Base-by-base conservation (phyloP, 35 echinoderm and acorn worm species). In the Apostichopus californicus region DNA sequence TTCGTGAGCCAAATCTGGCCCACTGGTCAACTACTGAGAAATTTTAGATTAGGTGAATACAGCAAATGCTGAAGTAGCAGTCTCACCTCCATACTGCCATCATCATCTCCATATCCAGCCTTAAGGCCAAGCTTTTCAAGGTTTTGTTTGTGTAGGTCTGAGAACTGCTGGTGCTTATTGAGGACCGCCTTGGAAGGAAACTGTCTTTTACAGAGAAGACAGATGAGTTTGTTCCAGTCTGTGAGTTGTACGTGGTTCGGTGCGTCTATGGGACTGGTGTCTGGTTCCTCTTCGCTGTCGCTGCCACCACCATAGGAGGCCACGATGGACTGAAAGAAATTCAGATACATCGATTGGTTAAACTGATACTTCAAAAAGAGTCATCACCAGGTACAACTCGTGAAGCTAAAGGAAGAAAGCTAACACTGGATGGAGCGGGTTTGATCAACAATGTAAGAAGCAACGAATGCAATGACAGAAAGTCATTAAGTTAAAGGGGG, bases 121-220 rank as follows among this genome's bases (percentile, higher is more conserved):
- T 90, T 95, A 24, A 84, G 80, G 56, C 86, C 93, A 64, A 94
- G 65, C 0, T 75, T 79, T 17, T 96, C 95, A 12, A 96, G 88
- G 79, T 96, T 99, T 71, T 99, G 95, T 78, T 99, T 99, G 70
- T 96, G 95, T 52, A 96, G 83, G 79, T 96, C 97, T 5, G 95
- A 96, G 71, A 99, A 94, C 90, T 99, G 95, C 54, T 99, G 97
- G 61, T 99, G 97, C 83, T 99, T 99, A 1, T 96, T 90, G 1
- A 99, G 79, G 15, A 96, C 92, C 55, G 96, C 97, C 77, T 93
- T 96, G 0, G 95, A 93, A 0, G 95, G 97, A 77, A 99, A 96
- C 95, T 99, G 97, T 79, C 97, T 90, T 70, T 99, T 96, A 89
- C 97, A 99, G 54, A 99, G 95, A 17, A 99, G 89, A 81, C 97